These are phyloP conservation scores for Tribolium freemani DNA, from an alignment of 2,888 invertebrate genomes.

Conservation along the genomic window DNA sequence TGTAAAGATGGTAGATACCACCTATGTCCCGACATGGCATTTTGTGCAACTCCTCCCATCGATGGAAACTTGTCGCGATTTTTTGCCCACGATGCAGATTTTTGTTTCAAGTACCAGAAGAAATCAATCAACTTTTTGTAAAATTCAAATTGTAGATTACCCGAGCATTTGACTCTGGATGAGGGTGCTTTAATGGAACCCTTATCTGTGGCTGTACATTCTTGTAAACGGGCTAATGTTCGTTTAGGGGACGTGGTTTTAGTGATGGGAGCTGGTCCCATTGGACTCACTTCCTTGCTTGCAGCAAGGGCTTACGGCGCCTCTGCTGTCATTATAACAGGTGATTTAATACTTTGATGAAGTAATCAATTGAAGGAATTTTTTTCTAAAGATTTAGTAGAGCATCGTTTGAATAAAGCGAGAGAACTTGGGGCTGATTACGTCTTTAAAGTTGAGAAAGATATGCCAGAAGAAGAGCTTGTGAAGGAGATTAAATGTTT, in stretches of 20 bases:
- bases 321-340: slow-evolving; percentile 79
- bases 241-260: slow-evolving; percentile 79
- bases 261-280: slow-evolving; percentile 89
- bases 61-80: slow-evolving; percentile 91
- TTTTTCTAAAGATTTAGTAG: slow-evolving; percentile 72
- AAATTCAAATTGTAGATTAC: slow-evolving; percentile 78
- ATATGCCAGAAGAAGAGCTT: slow-evolving; percentile 72
- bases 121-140: slow-evolving; percentile 18
- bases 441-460: slow-evolving; percentile 74
- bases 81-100: slow-evolving; percentile 92
- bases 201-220: slow-evolving; percentile 94
- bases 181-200: slow-evolving; percentile 97
- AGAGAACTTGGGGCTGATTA: slow-evolving; percentile 83
- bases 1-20: slow-evolving; percentile 94
- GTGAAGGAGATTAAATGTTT: slow-evolving; percentile 73
- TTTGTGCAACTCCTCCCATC: slow-evolving; percentile 95
- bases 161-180: slow-evolving; percentile 90
- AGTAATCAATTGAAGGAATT: too few relatives aligned
- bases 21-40: slow-evolving; percentile 87
- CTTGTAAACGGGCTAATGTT: slow-evolving; percentile 89
- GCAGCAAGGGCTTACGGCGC: slow-evolving; percentile 91
- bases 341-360: not conserved
- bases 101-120: slow-evolving; percentile 59
- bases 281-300: slow-evolving; percentile 86
- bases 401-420: slow-evolving; percentile 76